Evolutionary conservation across 2,113 vertebrate genomes (phyloP), one percentile per base, ranked within the genome.

Genomic region (Cyprinodon variegatus): DNA sequence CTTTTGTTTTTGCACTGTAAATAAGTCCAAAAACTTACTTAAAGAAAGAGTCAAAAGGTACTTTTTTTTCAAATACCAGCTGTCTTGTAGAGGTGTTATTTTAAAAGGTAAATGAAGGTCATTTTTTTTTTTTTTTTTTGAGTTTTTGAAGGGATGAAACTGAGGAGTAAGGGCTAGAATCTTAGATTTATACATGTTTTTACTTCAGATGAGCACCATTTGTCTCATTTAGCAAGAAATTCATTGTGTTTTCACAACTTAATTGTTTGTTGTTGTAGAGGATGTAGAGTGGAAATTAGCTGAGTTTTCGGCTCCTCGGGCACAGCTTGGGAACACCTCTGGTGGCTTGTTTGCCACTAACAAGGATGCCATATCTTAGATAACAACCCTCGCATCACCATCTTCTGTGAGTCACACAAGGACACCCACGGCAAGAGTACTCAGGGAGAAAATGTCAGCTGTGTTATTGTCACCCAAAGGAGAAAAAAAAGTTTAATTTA

Each of bases 301-400:
- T 50, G 66, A 68, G 73, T 65, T 83, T 41, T 76, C 83, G 61
- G 65, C 67, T 69, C 71, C 65, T 72, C 29, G 41, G 48, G 82
- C 72, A 76, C 60, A 68, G 68, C 69, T 80, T 86, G 83, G 86
- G 65, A 84, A 75, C 61, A 45, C 61, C 57, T 76, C 74, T 72
- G 76, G 71, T 61, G 68, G 65, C 53, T 70, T 86, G 64, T 86
- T 68, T 46, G 77, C 39, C 60, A 46, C 70, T 41, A 72, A 85
- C 64, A 83, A 72, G 48, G 72, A 68, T 48, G 61, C 37, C 74
- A 87, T 43, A 75, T 74, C 62, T 70, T 62, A 62, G 72, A 86
- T 82, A 77, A 81, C 74, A 75, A 83, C 71, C 78, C 67, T 48
- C 79, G 82, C 89, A 63, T 89, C 75, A 80, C 50, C 29, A 11